Conservation (phyloP, 2,888 invertebrate genomes). For the Eremobia ochroleuca region DNA sequence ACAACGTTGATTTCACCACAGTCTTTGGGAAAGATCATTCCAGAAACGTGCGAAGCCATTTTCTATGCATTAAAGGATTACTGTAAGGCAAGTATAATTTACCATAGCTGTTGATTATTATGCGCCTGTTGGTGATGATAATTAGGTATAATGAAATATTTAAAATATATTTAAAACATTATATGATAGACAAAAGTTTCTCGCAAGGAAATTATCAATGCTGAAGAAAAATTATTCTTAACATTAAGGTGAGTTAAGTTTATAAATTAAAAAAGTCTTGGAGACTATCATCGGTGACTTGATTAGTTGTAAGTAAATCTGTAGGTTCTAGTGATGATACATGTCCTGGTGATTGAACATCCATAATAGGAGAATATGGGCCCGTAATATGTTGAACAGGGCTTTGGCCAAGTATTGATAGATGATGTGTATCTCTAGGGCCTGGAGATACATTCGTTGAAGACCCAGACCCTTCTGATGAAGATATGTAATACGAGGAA, state of each 20-base stretch:
- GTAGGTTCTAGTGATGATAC: constrained; percentile 17
- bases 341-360: constrained; percentile 15
- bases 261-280: constrained; percentile 23
- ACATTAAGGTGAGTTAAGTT: constrained; percentile 23
- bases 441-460: constrained; percentile 15
- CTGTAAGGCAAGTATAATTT: no score
- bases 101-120: no score
- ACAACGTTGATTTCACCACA: no score
- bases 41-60: no score
- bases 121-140: no score
- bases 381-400: constrained; percentile 18
- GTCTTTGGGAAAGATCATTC: no score
- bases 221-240: constrained; percentile 20
- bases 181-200: constrained; percentile 15
- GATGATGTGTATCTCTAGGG: constrained; percentile 7
- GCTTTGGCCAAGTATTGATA: constrained; percentile 15
- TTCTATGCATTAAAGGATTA: no score
- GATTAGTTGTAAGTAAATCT: constrained; percentile 15
- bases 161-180: no score
- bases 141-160: no score
- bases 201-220: constrained; percentile 18
- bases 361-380: constrained; percentile 18
- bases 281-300: constrained; percentile 15
- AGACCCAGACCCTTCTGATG: constrained; percentile 10
- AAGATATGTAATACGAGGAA: constrained; percentile 11